Base-by-base conservation (phyloP, 1,140 invertebrate genomes). In the Melipona quadrifasciata region DNA sequence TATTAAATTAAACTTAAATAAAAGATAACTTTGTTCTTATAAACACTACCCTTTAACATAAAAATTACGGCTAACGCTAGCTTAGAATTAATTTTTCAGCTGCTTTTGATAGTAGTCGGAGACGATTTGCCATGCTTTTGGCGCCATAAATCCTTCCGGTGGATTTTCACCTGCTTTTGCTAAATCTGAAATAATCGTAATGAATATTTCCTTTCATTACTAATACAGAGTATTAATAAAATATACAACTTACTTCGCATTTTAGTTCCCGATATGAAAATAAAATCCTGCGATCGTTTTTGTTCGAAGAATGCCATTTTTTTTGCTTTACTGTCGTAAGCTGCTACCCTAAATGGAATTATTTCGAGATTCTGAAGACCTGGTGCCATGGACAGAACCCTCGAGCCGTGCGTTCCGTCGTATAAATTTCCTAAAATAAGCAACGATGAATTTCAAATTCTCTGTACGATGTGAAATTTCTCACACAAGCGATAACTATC, bases 221-320 rank as follows among this genome's bases (percentile, higher is more conserved):
- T 31, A 68, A 39, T 39, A 8, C 39, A 39, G 39, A 8, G 39
- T 39, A 39, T n/a, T 8, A 39, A 47, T 10, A 5, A 10, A 19
- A 47, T 1, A 34, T 51, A 34, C 21, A 34, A 57, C 71, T 91
- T 92, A 96, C 97, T 96, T 94, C 99, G 95, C 99, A 99, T 99
- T 94, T 97, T 97, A 1, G 99, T 99, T 39, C 99, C 99, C 0
- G 99, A 99, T 88, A 99, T 99, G 91, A 99, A 99, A 74, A 98
- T 97, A 94, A 99, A 99, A 91, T 99, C 99, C 27, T 98, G 97
- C 90, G 97, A 97, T 57, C 97, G 95, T 47, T 96, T 95, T 0
- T 97, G 97, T 93, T 99, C 98, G 94, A 98, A 99, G 94, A 99
- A 99, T 31, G 97, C 97, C 99, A 99, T 99, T 88, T 96, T 96